Conservation (phyloP, 1,140 invertebrate genomes). For the Gonioctena quinquepunctata region DNA sequence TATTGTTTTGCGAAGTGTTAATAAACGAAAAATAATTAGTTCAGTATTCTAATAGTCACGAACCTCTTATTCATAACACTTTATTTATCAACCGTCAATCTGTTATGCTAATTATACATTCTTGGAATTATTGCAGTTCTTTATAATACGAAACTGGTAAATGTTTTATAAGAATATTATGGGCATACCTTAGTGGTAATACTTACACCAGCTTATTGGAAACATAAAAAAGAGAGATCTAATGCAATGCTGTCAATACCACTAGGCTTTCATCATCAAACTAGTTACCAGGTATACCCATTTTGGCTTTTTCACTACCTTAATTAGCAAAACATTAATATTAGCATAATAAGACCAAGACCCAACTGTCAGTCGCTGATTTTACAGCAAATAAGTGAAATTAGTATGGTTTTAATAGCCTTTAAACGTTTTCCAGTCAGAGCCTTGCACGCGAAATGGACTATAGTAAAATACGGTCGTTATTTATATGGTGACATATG, state of each 20-base stretch:
- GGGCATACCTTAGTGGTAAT: not conserved
- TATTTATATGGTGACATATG: not conserved
- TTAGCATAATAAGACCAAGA: not conserved
- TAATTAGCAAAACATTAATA: not conserved
- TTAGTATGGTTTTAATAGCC: not conserved
- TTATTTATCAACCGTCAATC: too few relatives aligned
- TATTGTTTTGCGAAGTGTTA: too few relatives aligned
- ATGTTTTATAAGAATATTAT: not conserved
- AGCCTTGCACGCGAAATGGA: not conserved
- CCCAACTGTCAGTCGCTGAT: not conserved
- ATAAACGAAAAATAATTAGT: too few relatives aligned
- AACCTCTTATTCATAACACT: too few relatives aligned
- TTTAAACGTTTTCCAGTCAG: not conserved
- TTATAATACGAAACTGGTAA: too few relatives aligned
- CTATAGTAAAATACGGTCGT: not conserved
- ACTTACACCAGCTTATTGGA: not conserved
- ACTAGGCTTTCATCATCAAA: not conserved
- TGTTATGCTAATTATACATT: too few relatives aligned
- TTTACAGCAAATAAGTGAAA: not conserved
- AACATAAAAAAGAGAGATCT: not conserved
- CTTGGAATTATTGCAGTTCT: too few relatives aligned
- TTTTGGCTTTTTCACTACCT: not conserved
- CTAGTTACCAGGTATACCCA: not conserved
- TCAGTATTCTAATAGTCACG: too few relatives aligned
- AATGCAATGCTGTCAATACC: not conserved